Evolutionary conservation across 2,888 invertebrate species (phyloP), one percentile per base, ranked within the genome.

Genomic region (Diarsia brunnea): DNA sequence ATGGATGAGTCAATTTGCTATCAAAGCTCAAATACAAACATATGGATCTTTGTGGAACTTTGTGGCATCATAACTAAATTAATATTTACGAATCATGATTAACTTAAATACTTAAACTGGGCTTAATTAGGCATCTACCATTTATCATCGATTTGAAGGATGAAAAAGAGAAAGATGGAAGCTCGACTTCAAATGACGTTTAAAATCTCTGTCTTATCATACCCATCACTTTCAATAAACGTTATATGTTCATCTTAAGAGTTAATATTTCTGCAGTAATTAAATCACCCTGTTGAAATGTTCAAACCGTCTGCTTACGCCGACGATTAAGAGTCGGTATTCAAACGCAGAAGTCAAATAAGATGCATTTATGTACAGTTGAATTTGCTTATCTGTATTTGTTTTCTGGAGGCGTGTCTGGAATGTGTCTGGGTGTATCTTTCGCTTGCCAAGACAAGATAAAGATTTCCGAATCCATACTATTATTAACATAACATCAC

Each of bases 181-280:
- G 14, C 14, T 4, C 14, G 5, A 55, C 24, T 55, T 24, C 16
- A 0, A 24, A 24, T 1, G 16, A 24, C 14, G 14, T 55, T 14
- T 5, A 5, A 55, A 55, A 5, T 24, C 12, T 16, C 8, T 55
- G 47, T 49, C 14, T 58, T n/a, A 12, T 45, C 7, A n/a, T 12
- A 60, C 10, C 12, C 27, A 27, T 47, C 45, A 24, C 21, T 21
- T 31, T 27, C 1, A 53, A 38, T 51, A 14, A 12, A 47, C 16
- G 45, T 60, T 10, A 63, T 65, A 45, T 64, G 69, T 69, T 75
- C 45, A 75, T 53, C 47, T 27, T 45, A 49, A 71, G 49, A 43
- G 16, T 69, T 85, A 16, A n/a, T 60, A 51, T 47, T 47, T 27
- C n/a, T 49, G 60, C 21, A 27, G 55, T 82, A 73, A 75, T 83